Percentiles rank a stretch among this genome's conserved stretches.
These are phyloP conservation scores for Gryon sp. DNA, from an alignment of 1,140 invertebrate genomes.

Conservation along the genomic window DNA sequence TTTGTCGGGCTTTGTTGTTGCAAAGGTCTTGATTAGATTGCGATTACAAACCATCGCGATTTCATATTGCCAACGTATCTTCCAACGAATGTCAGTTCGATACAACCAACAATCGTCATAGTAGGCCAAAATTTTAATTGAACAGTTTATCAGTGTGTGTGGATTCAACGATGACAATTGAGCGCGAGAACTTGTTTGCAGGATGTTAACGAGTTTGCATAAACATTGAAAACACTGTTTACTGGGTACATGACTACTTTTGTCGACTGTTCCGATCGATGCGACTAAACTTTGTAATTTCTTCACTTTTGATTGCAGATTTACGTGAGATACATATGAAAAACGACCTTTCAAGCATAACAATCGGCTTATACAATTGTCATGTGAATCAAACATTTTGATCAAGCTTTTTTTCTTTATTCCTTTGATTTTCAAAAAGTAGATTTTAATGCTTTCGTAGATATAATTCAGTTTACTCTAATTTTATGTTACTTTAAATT, in stretches of 20 bases:
- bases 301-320: conserved; percentile 44
- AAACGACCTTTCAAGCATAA: conserved; percentile 48
- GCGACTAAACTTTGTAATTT: conserved; percentile 22
- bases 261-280: neutral
- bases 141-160: conserved; percentile 51
- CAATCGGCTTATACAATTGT: conserved; percentile 53
- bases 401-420: too few relatives aligned
- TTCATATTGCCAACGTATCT: conserved; percentile 59
- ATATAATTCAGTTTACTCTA: too few relatives aligned
- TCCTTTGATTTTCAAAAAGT: too few relatives aligned
- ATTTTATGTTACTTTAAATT: too few relatives aligned
- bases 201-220: conserved; percentile 41
- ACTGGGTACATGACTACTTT: conserved; percentile 8
- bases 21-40: conserved; percentile 63
- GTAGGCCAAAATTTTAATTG: conserved; percentile 60
- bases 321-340: conserved; percentile 24
- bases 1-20: conserved; percentile 52
- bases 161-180: conserved; percentile 62
- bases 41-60: conserved; percentile 63
- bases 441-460: too few relatives aligned
- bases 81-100: conserved; percentile 59
- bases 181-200: conserved; percentile 45
- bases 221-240: conserved; percentile 44
- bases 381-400: conserved; percentile 48
- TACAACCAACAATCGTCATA: conserved; percentile 47